phyloP scores from a whole-genome alignment of 2,888 invertebrate genomes.

The Tenthredo notha region DNA sequence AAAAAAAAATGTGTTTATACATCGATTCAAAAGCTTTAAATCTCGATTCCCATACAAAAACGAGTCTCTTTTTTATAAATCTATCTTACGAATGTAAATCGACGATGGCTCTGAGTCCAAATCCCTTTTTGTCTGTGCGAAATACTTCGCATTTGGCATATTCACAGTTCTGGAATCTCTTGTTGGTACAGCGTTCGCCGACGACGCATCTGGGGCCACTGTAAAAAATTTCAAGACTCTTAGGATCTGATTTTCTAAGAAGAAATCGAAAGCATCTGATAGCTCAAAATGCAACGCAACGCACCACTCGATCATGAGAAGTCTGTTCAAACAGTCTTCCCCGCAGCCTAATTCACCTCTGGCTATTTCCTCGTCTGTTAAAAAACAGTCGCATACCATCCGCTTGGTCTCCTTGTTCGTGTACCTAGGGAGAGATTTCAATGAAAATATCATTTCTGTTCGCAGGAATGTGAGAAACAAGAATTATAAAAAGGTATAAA shows the following conservation, averaged over 20 bases:
- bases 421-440: constrained; percentile 76
- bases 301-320: constrained; percentile 99
- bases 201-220: constrained; percentile 95
- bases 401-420: constrained; percentile 94
- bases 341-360: constrained; percentile 94
- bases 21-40: constrained; percentile 44
- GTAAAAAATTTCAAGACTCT: constrained; percentile 72
- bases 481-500: neutral
- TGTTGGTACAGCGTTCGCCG: constrained; percentile 95
- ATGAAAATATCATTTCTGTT: neutral
- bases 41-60: neutral
- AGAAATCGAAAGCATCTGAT: constrained; percentile 27
- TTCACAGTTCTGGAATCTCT: constrained; percentile 93
- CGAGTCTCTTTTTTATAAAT: neutral
- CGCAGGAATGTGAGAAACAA: too few relatives aligned
- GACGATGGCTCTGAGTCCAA: constrained; percentile 90
- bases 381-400: constrained; percentile 97
- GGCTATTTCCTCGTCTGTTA: constrained; percentile 92
- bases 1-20: neutral
- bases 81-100: constrained; percentile 86
- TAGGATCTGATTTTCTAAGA: constrained; percentile 5
- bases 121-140: constrained; percentile 96
- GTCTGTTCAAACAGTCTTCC: constrained; percentile 96
- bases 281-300: constrained; percentile 76
- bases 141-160: constrained; percentile 93